Base-by-base conservation (phyloP, 2,888 invertebrate genomes). In the Pollenia amentaria region DNA sequence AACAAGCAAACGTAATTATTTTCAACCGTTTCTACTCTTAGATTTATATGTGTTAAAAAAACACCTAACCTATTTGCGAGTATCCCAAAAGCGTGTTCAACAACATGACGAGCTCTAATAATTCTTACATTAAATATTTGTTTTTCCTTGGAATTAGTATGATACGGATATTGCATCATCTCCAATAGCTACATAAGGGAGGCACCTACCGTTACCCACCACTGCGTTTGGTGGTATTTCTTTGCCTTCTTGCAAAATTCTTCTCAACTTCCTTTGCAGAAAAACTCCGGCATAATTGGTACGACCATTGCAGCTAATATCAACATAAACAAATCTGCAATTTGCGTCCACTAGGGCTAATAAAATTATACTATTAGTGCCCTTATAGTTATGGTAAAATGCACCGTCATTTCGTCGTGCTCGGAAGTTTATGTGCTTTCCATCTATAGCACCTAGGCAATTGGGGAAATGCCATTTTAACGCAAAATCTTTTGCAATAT, bases 361-460 rank as follows among this genome's bases (percentile, higher is more conserved):
- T 72, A 87, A 55, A 55, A 86, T 60, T 12, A 84, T 86, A 48
- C 85, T 87, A 44, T 81, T 82, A 16, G 84, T 79, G 8, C 78
- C 76, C 76, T 82, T 87, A 18, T 79, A 86, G 14, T 88, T 88
- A 10, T 69, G 64, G 38, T 70, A 86, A 9, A 64, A 75, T 14
- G 78, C 69, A 8, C 81, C 84, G 21, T 88, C 81, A 10, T 53
- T 62, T 16, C 81, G 55, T 11, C 40, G 38, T 12, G 81, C 40
- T 29, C 64, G 77, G 46, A 86, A 86, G 10, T 38, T 76, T 10
- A 84, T 64, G 48, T 86, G n/a, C n/a, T n/a, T n/a, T n/a, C n/a
- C n/a, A n/a, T n/a, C 84, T 12, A 88, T 38, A n/a, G 85, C 85
- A 6, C 85, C 88, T 10, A 88, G 51, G n/a, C 77, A 85, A 8